Evolutionary conservation across 2,888 invertebrate species (phyloP).

Genomic region (Muschampia plurimacula): DNA sequence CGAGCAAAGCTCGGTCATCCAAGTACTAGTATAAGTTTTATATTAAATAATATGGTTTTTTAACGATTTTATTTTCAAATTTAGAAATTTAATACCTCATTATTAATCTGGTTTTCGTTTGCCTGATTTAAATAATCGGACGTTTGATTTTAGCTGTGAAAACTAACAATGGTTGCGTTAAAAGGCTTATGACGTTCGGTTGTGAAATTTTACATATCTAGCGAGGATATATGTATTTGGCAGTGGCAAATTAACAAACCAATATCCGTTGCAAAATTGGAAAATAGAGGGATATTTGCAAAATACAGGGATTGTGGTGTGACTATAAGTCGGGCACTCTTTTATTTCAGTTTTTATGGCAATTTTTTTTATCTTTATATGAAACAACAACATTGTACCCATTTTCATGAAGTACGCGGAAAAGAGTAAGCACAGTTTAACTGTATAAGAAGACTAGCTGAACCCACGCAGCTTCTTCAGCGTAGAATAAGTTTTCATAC

Average conservation of each 20-base stretch:
- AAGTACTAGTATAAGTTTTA: too few relatives aligned
- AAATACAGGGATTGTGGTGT: background rate
- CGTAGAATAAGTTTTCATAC: too few relatives aligned
- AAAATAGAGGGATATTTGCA: background rate
- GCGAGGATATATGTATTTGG: background rate
- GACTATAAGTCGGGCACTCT: background rate
- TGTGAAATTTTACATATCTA: slow-evolving; percentile 10
- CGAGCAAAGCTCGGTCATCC: too few relatives aligned
- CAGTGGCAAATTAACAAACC: slow-evolving; percentile 17
- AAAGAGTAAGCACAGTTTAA: too few relatives aligned
- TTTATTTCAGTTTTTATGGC: too few relatives aligned
- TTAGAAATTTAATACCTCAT: background rate
- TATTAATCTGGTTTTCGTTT: background rate
- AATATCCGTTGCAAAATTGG: slow-evolving; percentile 4
- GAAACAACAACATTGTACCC: too few relatives aligned
- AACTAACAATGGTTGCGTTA: slow-evolving; percentile 9
- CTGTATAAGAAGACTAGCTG: too few relatives aligned
- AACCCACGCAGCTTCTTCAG: too few relatives aligned
- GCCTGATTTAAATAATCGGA: slow-evolving; percentile 4
- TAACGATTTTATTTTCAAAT: background rate
- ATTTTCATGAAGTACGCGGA: too few relatives aligned
- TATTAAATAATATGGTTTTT: too few relatives aligned
- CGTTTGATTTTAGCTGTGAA: slow-evolving; percentile 14
- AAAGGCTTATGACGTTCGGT: slow-evolving; percentile 10
- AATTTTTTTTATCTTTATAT: too few relatives aligned